Conservation (phyloP, 2,888 invertebrate genomes). For the Scelioninae gen. 1 region DNA sequence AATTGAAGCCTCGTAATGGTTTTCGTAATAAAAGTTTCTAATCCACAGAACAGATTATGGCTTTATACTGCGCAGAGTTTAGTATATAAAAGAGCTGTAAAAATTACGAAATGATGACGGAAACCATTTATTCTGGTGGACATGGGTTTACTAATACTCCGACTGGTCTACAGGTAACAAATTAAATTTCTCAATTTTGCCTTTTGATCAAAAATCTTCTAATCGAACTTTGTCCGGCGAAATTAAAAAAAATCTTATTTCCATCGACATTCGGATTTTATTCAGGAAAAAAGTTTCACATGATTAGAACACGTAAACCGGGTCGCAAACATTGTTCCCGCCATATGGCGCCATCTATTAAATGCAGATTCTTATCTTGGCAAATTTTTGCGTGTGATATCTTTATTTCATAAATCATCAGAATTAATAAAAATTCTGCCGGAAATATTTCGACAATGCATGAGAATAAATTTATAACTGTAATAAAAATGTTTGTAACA, state of each 20-base stretch:
- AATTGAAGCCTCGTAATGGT: constrained; percentile 47
- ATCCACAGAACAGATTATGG: constrained; percentile 61
- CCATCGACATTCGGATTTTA: constrained; percentile 9
- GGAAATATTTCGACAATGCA: constrained; percentile 16
- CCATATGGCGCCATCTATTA: constrained; percentile 50
- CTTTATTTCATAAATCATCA: constrained; percentile 41
- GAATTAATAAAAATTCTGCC: constrained; percentile 29
- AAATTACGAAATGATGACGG: constrained; percentile 32
- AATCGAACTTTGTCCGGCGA: too few relatives aligned
- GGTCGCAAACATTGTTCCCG: constrained; percentile 35
- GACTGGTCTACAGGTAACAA: too few relatives aligned
- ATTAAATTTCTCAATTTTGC: too few relatives aligned
- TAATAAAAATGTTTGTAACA: constrained; percentile 3
- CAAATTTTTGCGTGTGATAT: constrained; percentile 17
- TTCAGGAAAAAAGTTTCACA: constrained; percentile 5
- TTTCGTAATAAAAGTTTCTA: constrained; percentile 63
- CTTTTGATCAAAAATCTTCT: too few relatives aligned
- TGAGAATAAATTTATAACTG: constrained; percentile 18
- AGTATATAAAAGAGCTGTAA: constrained; percentile 42
- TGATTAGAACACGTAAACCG: constrained; percentile 37
- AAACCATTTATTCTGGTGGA: constrained; percentile 27
- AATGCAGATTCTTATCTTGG: constrained; percentile 52
- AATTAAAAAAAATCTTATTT: constrained; percentile 31
- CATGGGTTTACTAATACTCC: background rate
- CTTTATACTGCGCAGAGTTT: constrained; percentile 41